These are phyloP conservation scores for Apamea crenata DNA, from an alignment of 2,888 invertebrate genomes.

Conservation along the genomic window DNA sequence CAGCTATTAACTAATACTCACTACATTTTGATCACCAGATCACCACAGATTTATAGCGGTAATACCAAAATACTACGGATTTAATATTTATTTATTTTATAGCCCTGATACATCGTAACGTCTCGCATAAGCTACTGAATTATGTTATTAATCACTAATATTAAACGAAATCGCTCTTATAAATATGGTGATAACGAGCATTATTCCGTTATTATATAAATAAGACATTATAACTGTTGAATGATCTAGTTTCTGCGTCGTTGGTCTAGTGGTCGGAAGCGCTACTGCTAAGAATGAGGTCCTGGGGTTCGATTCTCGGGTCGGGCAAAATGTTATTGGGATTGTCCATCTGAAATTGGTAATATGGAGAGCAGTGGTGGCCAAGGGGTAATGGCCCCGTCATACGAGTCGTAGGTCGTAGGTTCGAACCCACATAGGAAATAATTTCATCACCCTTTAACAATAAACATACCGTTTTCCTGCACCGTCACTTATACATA, in stretches of 20 bases:
- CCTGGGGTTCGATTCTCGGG: no score
- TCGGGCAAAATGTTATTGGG: background rate
- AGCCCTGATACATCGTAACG: slow-evolving; percentile 16
- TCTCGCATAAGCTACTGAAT: slow-evolving; percentile 47
- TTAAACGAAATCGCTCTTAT: slow-evolving; percentile 11
- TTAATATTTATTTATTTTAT: slow-evolving; percentile 55
- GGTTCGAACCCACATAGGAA: no score
- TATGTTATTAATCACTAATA: slow-evolving; percentile 37
- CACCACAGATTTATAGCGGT: slow-evolving; percentile 14
- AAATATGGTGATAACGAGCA: slow-evolving; percentile 40
- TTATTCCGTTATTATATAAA: slow-evolving; percentile 17
- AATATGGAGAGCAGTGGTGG: no score
- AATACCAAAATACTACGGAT: slow-evolving; percentile 24
- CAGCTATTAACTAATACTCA: background rate
- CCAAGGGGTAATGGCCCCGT: no score
- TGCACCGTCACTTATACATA: no score
- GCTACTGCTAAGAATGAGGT: background rate
- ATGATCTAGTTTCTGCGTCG: background rate
- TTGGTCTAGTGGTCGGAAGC: background rate
- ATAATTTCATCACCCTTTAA: no score
- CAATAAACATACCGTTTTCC: no score
- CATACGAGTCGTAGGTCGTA: no score
- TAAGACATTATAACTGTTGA: slow-evolving; percentile 7
- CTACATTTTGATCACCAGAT: slow-evolving; percentile 18
- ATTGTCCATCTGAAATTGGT: no score